phyloP scores from a whole-genome alignment of 1,140 invertebrate genomes.

The Oscheius sp. region DNA sequence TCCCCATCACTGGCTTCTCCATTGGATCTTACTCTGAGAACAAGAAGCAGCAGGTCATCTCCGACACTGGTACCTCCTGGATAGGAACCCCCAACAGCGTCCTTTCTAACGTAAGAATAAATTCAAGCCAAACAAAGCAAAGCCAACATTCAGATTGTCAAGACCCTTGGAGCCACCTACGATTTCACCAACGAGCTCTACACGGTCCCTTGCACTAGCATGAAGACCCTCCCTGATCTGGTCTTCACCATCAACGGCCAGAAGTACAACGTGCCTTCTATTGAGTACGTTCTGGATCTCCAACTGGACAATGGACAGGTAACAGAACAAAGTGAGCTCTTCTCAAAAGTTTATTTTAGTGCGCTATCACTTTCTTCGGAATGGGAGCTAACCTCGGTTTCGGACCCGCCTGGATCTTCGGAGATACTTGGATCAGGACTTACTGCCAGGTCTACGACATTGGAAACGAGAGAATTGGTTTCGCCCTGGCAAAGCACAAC shows the following conservation, averaged over 20 bases:
- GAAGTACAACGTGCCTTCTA: slow-evolving; percentile 36
- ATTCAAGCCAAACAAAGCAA: not conserved
- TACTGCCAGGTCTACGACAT: slow-evolving; percentile 40
- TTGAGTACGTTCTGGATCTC: slow-evolving; percentile 47
- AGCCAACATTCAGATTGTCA: slow-evolving; percentile 26
- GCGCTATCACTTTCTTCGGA: slow-evolving; percentile 33
- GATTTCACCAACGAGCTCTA: slow-evolving; percentile 39
- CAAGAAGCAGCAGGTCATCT: slow-evolving; percentile 42
- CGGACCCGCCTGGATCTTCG: slow-evolving; percentile 35
- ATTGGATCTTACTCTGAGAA: slow-evolving; percentile 42
- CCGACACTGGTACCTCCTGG: slow-evolving; percentile 49
- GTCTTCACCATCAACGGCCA: slow-evolving; percentile 44
- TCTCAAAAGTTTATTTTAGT: slow-evolving; percentile 14
- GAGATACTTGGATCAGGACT: slow-evolving; percentile 33
- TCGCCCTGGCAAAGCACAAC: slow-evolving; percentile 20
- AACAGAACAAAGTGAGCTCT: not conserved
- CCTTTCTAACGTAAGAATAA: slow-evolving; percentile 19
- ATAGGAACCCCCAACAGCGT: slow-evolving; percentile 35
- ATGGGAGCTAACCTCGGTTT: not conserved
- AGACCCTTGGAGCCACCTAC: slow-evolving; percentile 39
- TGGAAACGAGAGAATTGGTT: slow-evolving; percentile 28
- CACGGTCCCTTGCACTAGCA: slow-evolving; percentile 39
- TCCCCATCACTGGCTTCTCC: slow-evolving; percentile 37
- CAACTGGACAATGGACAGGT: slow-evolving; percentile 32
- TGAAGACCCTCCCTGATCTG: slow-evolving; percentile 34